A percentile compares a stretch with the other conserved stretches of the same genome.
Conservation (phyloP, 2,797 vertebrate species). For the Sebastes nivosus region DNA sequence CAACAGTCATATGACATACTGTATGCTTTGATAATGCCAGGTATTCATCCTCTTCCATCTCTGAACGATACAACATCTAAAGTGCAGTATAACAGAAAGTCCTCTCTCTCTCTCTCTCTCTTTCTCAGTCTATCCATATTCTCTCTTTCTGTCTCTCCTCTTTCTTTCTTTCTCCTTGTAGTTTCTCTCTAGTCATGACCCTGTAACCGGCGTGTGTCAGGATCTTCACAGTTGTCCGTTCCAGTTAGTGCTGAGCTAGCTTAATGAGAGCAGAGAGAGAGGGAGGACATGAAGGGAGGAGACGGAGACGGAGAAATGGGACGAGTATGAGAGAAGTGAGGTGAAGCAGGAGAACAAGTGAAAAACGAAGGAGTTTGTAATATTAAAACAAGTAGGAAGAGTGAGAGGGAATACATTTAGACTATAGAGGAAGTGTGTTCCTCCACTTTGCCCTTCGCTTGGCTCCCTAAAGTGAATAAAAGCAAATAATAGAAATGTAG, state of each 20-base stretch:
- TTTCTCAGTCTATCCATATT: background rate
- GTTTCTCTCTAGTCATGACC: slow-evolving; percentile 55
- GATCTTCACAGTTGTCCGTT: slow-evolving; percentile 69
- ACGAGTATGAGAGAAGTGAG: slow-evolving; percentile 1
- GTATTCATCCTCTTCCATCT: background rate
- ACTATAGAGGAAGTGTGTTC: background rate
- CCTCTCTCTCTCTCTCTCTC: background rate
- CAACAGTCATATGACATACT: no score
- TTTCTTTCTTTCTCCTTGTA: background rate
- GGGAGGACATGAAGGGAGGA: slow-evolving; percentile 42
- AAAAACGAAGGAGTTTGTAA: background rate
- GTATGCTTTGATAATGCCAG: no score
- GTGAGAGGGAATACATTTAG: background rate
- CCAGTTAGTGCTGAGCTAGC: slow-evolving; percentile 73
- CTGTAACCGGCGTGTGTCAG: slow-evolving; percentile 60
- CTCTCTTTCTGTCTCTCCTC: background rate
- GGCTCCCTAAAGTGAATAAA: background rate
- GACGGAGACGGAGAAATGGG: slow-evolving; percentile 9
- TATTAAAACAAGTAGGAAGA: background rate
- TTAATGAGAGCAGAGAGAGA: slow-evolving; percentile 67
- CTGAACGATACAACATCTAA: background rate
- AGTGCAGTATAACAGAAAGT: background rate
- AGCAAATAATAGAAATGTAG: background rate
- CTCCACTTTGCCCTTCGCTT: background rate
- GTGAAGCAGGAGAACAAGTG: slow-evolving; percentile 9